Conservation (phyloP, 2,113 vertebrate genomes). For the Madoqua kirkii region DNA sequence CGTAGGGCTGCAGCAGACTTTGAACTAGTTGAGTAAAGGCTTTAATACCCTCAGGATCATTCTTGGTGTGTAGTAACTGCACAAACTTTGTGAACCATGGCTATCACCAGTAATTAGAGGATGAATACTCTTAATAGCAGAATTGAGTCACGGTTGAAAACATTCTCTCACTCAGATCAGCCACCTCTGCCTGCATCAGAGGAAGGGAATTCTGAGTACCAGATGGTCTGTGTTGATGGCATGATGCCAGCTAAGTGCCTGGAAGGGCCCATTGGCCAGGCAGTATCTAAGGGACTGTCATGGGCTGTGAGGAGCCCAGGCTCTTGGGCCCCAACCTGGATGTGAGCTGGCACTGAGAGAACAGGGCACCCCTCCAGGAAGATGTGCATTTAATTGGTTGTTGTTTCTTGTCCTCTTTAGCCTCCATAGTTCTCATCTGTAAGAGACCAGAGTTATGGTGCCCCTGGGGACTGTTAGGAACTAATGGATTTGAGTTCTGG, state of each 20-base stretch:
- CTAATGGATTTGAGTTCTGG: slow-evolving; percentile 30
- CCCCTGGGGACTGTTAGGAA: slow-evolving; percentile 3
- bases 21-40: neutral
- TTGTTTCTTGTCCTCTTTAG: neutral
- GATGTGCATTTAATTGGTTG: accelerated
- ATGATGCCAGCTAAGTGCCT: neutral
- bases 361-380: neutral
- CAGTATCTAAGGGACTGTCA: neutral
- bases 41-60: neutral
- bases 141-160: neutral
- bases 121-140: neutral
- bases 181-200: neutral
- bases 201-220: neutral
- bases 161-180: neutral
- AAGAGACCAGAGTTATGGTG: neutral
- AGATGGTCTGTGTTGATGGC: neutral
- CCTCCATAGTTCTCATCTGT: neutral
- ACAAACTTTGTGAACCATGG: neutral
- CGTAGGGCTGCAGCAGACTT: accelerated
- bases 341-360: neutral
- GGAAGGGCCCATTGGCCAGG: neutral
- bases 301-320: neutral
- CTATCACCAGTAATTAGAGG: neutral
- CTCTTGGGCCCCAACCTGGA: no score
- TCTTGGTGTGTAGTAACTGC: neutral